A percentile compares a stretch with the other conserved stretches of the same genome.
Conservation (phyloP, 1,140 invertebrate species). For the Caligus rogercresseyi region DNA sequence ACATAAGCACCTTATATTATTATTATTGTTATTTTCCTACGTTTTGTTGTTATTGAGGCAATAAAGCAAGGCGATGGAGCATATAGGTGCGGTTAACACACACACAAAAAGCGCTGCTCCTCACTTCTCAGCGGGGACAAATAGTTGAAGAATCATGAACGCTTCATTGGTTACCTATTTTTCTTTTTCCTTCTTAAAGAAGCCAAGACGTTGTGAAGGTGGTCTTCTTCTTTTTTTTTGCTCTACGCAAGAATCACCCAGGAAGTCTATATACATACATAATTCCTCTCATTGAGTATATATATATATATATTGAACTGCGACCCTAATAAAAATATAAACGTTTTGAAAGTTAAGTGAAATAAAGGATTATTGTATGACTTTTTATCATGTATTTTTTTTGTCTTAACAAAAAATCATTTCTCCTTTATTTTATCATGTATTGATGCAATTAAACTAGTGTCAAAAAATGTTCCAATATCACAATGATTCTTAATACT, state of each 20-base stretch:
- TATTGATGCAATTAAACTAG: too few relatives aligned
- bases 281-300: too few relatives aligned
- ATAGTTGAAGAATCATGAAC: conserved; percentile 9
- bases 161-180: conserved; percentile 10
- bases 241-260: neutral
- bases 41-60: neutral
- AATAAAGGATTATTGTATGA: neutral
- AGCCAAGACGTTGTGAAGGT: neutral
- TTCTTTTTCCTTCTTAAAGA: neutral
- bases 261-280: too few relatives aligned
- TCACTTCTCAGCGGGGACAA: conserved; percentile 13
- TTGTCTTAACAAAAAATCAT: too few relatives aligned
- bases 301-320: too few relatives aligned
- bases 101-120: neutral
- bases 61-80: neutral
- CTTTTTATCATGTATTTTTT: neutral
- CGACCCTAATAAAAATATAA: neutral
- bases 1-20: neutral
- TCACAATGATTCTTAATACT: too few relatives aligned
- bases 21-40: neutral
- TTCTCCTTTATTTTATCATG: too few relatives aligned
- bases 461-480: too few relatives aligned
- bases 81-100: neutral
- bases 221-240: neutral
- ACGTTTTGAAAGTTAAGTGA: neutral